Conservation (phyloP, 2,888 invertebrate genomes). For the Volucella inflata region DNA sequence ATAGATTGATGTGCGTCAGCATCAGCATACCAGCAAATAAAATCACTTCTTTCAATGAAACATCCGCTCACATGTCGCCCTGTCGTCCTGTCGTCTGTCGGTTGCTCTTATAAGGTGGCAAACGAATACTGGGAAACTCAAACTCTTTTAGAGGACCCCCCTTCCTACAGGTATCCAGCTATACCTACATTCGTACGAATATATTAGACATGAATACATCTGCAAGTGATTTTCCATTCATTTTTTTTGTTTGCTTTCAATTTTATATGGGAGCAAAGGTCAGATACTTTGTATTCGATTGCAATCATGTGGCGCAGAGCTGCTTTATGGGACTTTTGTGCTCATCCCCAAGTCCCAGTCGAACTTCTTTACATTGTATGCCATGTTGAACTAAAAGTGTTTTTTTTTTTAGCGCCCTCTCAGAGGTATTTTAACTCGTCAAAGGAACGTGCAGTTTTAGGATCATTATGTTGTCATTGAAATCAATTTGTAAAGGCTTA, state of each 20-base stretch:
- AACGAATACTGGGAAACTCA: no score
- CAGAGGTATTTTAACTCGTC: neutral
- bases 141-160: no score
- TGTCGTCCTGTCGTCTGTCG: no score
- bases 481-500: neutral
- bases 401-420: neutral
- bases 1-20: neutral
- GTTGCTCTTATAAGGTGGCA: no score
- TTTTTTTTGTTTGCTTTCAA: conserved; percentile 4
- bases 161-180: neutral
- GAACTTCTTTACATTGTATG: neutral
- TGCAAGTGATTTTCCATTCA: conserved; percentile 17
- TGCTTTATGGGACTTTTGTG: neutral
- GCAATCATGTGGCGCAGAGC: neutral
- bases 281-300: conserved; percentile 1
- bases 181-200: conserved; percentile 3
- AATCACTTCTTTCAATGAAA: conserved; percentile 1
- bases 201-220: conserved; percentile 16
- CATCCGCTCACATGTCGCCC: no score
- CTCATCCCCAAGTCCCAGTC: neutral
- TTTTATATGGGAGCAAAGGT: neutral
- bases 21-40: neutral
- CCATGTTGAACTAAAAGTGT: neutral
- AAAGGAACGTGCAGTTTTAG: neutral
- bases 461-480: neutral